These are phyloP conservation scores for Cryptotermes secundus DNA, from an alignment of 1,140 invertebrate genomes.

Conservation along the genomic window DNA sequence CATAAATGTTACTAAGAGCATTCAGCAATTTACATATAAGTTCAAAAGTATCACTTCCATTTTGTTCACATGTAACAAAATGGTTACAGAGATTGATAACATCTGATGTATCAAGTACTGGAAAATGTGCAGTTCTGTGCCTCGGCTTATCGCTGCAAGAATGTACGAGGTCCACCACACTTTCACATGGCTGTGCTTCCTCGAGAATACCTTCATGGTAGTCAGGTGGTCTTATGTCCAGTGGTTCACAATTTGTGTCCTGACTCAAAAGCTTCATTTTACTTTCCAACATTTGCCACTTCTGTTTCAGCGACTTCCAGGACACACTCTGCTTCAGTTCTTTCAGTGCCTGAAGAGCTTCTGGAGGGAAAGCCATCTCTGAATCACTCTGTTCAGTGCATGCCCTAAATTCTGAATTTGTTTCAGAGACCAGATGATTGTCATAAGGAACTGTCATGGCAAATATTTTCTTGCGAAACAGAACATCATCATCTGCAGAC, in stretches of 20 bases:
- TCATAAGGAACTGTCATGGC: background rate
- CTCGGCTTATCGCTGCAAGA: background rate
- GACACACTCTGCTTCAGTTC: conserved; percentile 24
- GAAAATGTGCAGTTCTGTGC: background rate
- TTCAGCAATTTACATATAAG: background rate
- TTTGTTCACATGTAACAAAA: background rate
- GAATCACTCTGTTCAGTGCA: background rate
- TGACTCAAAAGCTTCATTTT: conserved; percentile 21
- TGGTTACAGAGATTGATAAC: background rate
- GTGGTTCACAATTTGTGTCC: background rate
- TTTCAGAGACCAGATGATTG: background rate
- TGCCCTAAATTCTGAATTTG: background rate
- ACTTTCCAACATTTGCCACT: conserved; percentile 31
- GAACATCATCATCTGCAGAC: background rate
- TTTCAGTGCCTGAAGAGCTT: conserved; percentile 28
- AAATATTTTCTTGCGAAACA: background rate
- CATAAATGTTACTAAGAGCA: background rate
- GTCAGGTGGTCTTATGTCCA: conserved; percentile 17
- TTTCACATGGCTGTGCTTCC: background rate
- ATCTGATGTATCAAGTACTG: conserved; percentile 7
- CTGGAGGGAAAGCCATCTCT: background rate
- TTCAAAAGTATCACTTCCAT: background rate
- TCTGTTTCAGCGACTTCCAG: conserved; percentile 28
- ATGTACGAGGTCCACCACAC: background rate
- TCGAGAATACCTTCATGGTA: background rate